A percentile compares a stretch with the other conserved stretches of the same genome.
These are phyloP conservation scores for Tachina lurida DNA, from an alignment of 2,888 invertebrate species.

Conservation along the genomic window DNA sequence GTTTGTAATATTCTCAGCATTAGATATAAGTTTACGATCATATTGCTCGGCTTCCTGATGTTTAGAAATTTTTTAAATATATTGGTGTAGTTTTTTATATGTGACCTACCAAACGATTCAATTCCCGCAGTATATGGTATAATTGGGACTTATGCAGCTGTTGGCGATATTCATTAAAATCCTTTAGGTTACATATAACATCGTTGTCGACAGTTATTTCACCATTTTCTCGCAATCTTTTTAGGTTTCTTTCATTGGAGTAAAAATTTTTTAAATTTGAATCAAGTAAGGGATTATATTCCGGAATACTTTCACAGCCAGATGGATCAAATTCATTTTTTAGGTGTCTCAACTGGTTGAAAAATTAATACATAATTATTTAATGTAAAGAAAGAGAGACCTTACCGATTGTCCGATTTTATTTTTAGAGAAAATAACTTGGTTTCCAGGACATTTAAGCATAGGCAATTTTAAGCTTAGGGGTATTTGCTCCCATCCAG, in stretches of 20 bases:
- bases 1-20: conserved; percentile 80
- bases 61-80: background rate
- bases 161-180: conserved; percentile 87
- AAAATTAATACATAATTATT: background rate
- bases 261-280: conserved; percentile 85
- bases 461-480: conserved; percentile 81
- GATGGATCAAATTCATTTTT: conserved; percentile 79
- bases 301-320: conserved; percentile 77
- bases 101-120: conserved; percentile 74
- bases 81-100: background rate
- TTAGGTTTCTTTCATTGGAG: conserved; percentile 80
- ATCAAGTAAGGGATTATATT: conserved; percentile 86
- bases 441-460: conserved; percentile 81
- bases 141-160: conserved; percentile 85
- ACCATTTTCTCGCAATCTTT: conserved; percentile 84
- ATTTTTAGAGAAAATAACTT: conserved; percentile 81
- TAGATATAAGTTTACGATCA: conserved; percentile 78
- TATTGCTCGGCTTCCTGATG: conserved; percentile 76
- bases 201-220: conserved; percentile 85
- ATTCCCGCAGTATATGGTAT: conserved; percentile 83
- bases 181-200: conserved; percentile 86
- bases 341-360: conserved; percentile 75
- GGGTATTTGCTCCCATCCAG: conserved; percentile 82
- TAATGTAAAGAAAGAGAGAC: background rate
- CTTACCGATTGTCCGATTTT: conserved; percentile 81